Base-by-base conservation (phyloP, 2,113 vertebrate genomes). In the Cephalophus harveyi region DNA sequence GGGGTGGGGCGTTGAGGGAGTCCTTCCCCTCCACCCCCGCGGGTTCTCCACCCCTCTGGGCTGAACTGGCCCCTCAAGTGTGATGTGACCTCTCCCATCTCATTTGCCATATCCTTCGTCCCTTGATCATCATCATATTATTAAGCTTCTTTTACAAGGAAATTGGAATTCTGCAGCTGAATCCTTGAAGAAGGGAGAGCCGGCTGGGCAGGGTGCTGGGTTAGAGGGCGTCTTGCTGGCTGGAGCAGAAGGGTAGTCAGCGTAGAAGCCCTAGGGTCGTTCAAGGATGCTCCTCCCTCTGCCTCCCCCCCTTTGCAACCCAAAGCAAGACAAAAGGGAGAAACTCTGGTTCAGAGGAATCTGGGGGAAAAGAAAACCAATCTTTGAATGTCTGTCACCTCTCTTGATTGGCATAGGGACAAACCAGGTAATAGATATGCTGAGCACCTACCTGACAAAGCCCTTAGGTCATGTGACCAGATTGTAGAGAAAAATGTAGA, bases 41-140 rank as follows among this genome's bases (percentile, higher is more conserved):
- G 27, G 79, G 74, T 84, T 87, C 82, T 81, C 97, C 96, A 96
- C 94, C 97, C 94, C 85, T 97, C 55, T 93, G 97, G 52, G 90
- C 88, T 82, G 57, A 64, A 50, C 57, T 43, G 84, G 64, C 76
- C 57, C 52, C 89, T 79, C 85, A 2, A 91, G 84, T 43, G 64
- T 74, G 78, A 84, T 9, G 60, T 43, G 87, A 62, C 64, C 87
- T 90, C 54, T 85, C 46, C 90, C 84, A 92, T 87, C 40, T 87
- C 60, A 2, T 84, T 48, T 48, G 92, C 94, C 40, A 5, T 79
- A n/a, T 52, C 81, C 43, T 97, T 81, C 81, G 89, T 91, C 87
- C 82, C 52, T 85, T 30, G 52, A 48, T 83, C 57, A 17, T 50
- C 59, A 52, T 64, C 59, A 17, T 67, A 25, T 43, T 48, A 28